phyloP scores from a whole-genome alignment of 2,888 invertebrate species.

The Apamea crenata region DNA sequence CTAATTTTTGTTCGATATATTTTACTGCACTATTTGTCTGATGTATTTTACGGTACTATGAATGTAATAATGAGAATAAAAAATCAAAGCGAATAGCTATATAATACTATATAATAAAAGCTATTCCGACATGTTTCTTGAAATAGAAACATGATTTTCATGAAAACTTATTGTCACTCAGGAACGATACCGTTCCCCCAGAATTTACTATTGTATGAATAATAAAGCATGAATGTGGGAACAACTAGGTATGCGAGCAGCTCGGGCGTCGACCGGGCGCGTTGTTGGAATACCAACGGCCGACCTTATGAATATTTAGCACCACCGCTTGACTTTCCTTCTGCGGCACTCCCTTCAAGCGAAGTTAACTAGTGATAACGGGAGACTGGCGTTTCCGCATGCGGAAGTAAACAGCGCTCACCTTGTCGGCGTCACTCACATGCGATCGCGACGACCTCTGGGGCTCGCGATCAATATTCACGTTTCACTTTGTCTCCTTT shows the following conservation, averaged over 20 bases:
- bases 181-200: constrained; percentile 26
- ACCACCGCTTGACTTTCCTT: constrained; percentile 84
- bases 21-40: too few species aligned
- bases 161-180: constrained; percentile 31
- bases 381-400: constrained; percentile 73
- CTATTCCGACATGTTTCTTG: neutral
- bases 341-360: constrained; percentile 77
- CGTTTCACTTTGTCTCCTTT: constrained; percentile 62
- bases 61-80: neutral
- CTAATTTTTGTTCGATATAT: neutral
- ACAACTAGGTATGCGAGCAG: constrained; percentile 75
- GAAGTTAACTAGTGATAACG: constrained; percentile 76
- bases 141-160: constrained; percentile 5
- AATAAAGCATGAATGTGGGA: constrained; percentile 70
- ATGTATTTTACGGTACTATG: neutral
- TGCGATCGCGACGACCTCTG: constrained; percentile 57
- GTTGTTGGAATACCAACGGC: constrained; percentile 80
- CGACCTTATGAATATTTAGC: constrained; percentile 86
- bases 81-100: neutral
- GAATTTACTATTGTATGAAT: constrained; percentile 60
- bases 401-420: constrained; percentile 72
- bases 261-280: constrained; percentile 83
- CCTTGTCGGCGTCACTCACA: constrained; percentile 69
- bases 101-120: too few species aligned
- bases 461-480: constrained; percentile 55